These are phyloP conservation scores for Eurystomus glaucurus DNA, from an alignment of 2,797 vertebrate genomes.

Conservation along the genomic window DNA sequence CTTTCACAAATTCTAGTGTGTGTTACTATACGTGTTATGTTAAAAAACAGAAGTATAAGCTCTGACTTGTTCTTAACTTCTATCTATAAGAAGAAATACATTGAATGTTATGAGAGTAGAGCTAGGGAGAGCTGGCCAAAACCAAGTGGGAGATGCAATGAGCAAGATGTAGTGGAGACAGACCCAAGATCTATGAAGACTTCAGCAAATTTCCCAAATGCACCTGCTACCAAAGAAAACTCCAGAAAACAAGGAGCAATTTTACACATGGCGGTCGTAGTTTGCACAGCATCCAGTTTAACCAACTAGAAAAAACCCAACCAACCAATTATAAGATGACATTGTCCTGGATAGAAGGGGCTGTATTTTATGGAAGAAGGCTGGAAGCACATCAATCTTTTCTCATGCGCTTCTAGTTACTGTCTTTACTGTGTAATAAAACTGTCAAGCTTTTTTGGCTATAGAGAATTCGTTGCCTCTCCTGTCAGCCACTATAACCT, in stretches of 20 bases:
- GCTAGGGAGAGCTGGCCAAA: neutral
- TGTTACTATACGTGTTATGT: too few relatives aligned
- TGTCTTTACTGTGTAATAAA: neutral
- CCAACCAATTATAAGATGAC: neutral
- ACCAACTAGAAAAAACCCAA: neutral
- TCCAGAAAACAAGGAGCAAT: neutral
- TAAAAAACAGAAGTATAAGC: neutral
- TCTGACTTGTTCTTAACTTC: neutral
- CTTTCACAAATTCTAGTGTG: neutral
- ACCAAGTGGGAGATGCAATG: neutral
- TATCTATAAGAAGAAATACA: neutral
- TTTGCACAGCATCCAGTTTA: neutral
- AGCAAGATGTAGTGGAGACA: neutral
- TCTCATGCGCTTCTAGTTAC: neutral
- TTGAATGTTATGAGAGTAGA: neutral
- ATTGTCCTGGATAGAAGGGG: neutral
- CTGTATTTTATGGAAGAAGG: neutral
- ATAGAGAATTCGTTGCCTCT: neutral
- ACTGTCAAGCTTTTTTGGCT: neutral
- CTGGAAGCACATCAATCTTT: slow-evolving; percentile 2
- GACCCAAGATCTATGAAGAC: neutral
- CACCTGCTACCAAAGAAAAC: neutral
- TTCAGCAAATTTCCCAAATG: neutral
- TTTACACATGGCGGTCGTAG: fast-evolving
- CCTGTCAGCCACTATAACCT: neutral